Base-by-base conservation (phyloP, 2,797 vertebrate genomes). In the Nasua narica region DNA sequence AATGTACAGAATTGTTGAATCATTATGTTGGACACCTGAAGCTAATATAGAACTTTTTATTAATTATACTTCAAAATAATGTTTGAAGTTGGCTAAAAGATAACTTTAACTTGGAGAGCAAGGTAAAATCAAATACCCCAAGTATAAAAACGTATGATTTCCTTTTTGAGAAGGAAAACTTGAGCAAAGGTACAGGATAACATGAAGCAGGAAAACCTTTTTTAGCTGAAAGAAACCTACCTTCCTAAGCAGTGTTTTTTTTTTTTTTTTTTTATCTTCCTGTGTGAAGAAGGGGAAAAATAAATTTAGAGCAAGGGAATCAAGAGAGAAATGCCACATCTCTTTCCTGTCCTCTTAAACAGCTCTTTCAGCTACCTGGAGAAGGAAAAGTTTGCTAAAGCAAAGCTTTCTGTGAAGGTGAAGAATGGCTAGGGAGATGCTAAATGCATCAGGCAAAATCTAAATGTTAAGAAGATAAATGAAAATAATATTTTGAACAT, bases 111-210 rank as follows among this genome's bases (percentile, higher is more conserved):
- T 27, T 40, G 7, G 70, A 96, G 85, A 91, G 54, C 15, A 92
- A 94, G 94, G 92, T 92, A 69, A 83, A 97, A 83, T 96, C 77
- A 94, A 87, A 90, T 76, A 76, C 3, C 13, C 1, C 56, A 54
- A 50, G 2, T 83, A 85, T 70, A 65, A 95, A 96, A 88, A 48
- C 2, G 3, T 40, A 25, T n/a, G n/a, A n/a, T n/a, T n/a, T n/a
- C 10, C 19, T 86, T 95, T n/a, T 84, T 91, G 50, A 82, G 37
- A 88, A 96, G 25, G 27, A 86, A 50, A 95, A 43, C n/a, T 32
- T 84, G 46, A 89, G 1, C 25, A 79, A 94, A 92, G 76, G 86
- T 83, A 32, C 7, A 90, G 79, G n/a, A 84, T 60, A 74, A n/a
- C 9, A 65, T 50, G 11, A 88, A 93, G 23, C 37, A 91, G 25